Percentiles rank a stretch among this genome's conserved stretches.
phyloP scores from a whole-genome alignment of 2,888 invertebrate genomes.

The Panopea generosa region DNA sequence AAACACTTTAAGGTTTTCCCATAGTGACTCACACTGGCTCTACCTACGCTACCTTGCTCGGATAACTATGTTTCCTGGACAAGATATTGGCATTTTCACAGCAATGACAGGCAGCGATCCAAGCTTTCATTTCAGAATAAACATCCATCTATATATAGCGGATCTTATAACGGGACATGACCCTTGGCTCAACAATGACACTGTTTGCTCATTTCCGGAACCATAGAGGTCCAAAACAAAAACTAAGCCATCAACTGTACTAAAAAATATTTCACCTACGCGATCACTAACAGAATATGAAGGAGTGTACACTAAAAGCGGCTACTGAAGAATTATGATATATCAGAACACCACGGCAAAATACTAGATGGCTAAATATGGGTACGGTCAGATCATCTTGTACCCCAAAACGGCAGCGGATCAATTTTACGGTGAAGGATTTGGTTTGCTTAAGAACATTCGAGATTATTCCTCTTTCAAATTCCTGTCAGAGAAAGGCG shows the following conservation, averaged over 20 bases:
- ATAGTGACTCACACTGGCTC: slow-evolving; percentile 74
- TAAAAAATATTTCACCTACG: too few species aligned
- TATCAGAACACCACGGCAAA: too few species aligned
- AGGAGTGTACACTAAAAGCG: not conserved
- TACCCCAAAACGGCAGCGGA: not conserved
- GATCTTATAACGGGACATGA: slow-evolving; percentile 76
- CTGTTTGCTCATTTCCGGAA: slow-evolving; percentile 79
- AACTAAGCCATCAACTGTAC: too few species aligned
- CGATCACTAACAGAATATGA: not conserved
- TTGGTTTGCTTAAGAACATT: not conserved
- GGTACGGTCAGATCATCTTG: not conserved
- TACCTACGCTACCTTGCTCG: slow-evolving; percentile 27
- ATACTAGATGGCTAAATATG: not conserved
- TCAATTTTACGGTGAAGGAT: not conserved
- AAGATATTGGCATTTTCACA: slow-evolving; percentile 70
- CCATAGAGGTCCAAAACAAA: slow-evolving; percentile 53
- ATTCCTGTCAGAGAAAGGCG: too few species aligned
- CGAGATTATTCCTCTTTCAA: not conserved
- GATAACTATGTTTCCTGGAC: slow-evolving; percentile 70
- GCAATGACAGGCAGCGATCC: slow-evolving; percentile 72
- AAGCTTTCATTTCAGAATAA: slow-evolving; percentile 62
- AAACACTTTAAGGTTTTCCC: slow-evolving; percentile 67
- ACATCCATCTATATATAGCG: slow-evolving; percentile 72
- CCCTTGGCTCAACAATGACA: slow-evolving; percentile 78
- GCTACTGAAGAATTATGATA: not conserved